A percentile compares a stretch with the other conserved stretches of the same genome.
Conservation (phyloP, 2,113 vertebrate species). For the Telmatochromis sp. region DNA sequence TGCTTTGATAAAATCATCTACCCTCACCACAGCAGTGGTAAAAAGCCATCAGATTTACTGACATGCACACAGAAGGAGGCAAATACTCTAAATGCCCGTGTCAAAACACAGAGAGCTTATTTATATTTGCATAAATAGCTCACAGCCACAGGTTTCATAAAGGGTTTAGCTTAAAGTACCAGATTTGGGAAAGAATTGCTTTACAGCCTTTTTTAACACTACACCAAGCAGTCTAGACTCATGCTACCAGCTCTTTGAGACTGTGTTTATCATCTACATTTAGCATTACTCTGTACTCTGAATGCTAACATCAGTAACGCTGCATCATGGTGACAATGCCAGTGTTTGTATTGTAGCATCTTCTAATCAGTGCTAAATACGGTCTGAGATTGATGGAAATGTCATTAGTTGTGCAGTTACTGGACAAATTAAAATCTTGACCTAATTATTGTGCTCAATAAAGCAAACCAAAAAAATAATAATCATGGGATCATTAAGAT, state of each 20-base stretch:
- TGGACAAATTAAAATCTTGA: neutral
- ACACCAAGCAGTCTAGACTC: neutral
- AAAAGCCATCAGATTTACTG: neutral
- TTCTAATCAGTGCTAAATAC: neutral
- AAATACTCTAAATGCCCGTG: neutral
- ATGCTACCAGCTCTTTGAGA: neutral
- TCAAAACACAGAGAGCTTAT: neutral
- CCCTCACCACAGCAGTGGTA: neutral
- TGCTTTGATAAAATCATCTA: conserved; percentile 17
- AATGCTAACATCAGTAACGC: neutral
- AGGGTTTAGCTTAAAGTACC: neutral
- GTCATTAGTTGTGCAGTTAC: neutral
- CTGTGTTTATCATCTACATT: neutral
- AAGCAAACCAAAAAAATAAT: neutral
- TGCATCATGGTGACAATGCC: neutral
- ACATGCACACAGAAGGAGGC: neutral
- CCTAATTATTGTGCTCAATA: neutral
- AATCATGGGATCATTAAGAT: neutral
- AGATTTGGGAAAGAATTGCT: neutral
- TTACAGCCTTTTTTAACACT: neutral
- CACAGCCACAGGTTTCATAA: neutral
- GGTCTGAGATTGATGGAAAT: neutral
- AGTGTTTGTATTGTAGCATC: neutral
- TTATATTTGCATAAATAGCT: neutral
- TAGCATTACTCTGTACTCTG: neutral